phyloP scores from a whole-genome alignment of 2,113 vertebrate genomes.

The Calidris pugnax region DNA sequence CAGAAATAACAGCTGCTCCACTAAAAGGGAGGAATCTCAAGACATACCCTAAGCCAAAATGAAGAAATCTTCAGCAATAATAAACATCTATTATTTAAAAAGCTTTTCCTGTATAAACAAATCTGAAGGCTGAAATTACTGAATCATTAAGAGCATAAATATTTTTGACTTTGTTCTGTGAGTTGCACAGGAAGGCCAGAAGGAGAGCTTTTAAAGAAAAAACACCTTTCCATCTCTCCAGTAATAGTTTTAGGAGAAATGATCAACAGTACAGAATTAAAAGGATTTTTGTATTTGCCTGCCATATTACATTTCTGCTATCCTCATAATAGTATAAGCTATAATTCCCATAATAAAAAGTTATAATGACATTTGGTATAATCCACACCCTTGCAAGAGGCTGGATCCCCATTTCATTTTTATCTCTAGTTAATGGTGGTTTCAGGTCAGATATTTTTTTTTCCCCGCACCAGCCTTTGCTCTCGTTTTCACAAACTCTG shows the following conservation, averaged over 20 bases:
- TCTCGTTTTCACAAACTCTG: background rate
- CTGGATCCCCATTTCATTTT: background rate
- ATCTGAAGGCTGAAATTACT: slow-evolving; percentile 42
- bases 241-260: background rate
- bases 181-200: background rate
- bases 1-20: background rate
- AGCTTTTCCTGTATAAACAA: slow-evolving; percentile 40
- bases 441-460: background rate
- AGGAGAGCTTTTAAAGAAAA: background rate
- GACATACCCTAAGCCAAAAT: background rate
- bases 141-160: slow-evolving; percentile 49
- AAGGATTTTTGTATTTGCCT: background rate
- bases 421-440: background rate
- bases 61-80: background rate
- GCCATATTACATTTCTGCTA: background rate
- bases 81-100: slow-evolving; percentile 22
- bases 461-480: too few species aligned
- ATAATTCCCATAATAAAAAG: background rate
- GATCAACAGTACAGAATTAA: background rate
- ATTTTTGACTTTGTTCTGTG: background rate
- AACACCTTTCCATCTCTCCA: background rate
- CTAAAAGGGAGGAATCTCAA: background rate
- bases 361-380: background rate
- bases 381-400: background rate
- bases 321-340: background rate